Conservation (phyloP, 2,888 invertebrate genomes). For the Bugula neritina region DNA sequence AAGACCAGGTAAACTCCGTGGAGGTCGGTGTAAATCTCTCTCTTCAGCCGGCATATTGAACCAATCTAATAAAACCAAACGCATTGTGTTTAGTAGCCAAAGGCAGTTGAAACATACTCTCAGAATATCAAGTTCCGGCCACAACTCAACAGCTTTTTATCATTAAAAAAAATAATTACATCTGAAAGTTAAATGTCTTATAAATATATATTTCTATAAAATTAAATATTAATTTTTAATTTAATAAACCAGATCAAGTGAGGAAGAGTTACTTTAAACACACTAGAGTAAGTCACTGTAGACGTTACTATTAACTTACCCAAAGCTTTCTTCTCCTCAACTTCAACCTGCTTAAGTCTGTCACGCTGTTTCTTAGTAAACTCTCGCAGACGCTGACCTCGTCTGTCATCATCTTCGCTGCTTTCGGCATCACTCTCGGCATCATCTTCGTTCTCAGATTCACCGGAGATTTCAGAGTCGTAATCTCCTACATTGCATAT, state of each 20-base stretch:
- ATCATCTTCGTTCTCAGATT: background rate
- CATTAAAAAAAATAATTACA: too few relatives aligned
- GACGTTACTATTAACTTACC: background rate
- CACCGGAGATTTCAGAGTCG: slow-evolving; percentile 21
- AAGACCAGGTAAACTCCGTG: background rate
- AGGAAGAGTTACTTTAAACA: too few relatives aligned
- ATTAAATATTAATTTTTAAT: too few relatives aligned
- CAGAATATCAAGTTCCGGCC: too few relatives aligned
- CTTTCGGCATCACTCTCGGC: background rate
- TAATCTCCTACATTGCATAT: slow-evolving; percentile 1
- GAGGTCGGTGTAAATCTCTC: background rate
- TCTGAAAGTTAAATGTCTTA: too few relatives aligned
- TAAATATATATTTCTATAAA: too few relatives aligned
- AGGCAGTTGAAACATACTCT: too few relatives aligned
- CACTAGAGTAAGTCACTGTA: too few relatives aligned
- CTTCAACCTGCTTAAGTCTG: slow-evolving; percentile 19
- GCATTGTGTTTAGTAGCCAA: too few relatives aligned
- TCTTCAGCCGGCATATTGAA: background rate
- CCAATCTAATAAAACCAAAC: slow-evolving; percentile 9
- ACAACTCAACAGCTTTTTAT: too few relatives aligned
- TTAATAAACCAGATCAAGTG: too few relatives aligned
- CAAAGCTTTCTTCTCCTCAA: slow-evolving; percentile 17
- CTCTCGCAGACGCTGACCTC: background rate
- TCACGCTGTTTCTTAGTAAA: slow-evolving; percentile 17
- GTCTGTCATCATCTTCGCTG: background rate